These are phyloP conservation scores for Neuroscelio doddi DNA, from an alignment of 2,888 invertebrate genomes.

Conservation along the genomic window DNA sequence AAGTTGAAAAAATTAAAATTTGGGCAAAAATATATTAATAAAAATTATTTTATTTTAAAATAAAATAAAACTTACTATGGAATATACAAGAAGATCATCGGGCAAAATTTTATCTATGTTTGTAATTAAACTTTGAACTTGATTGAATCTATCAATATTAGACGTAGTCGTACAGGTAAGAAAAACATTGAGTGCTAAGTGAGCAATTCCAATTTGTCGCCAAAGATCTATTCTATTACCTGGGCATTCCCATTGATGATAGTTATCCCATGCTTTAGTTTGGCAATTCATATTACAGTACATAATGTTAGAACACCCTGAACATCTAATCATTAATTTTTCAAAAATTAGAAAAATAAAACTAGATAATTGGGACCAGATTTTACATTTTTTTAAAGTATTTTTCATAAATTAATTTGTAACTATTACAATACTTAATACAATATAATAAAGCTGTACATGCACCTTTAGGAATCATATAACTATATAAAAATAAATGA, in stretches of 20 bases:
- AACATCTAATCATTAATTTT: slow-evolving; percentile 76
- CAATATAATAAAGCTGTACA: too few relatives aligned
- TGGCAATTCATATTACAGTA: slow-evolving; percentile 82
- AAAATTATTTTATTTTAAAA: not conserved
- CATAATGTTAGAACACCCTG: slow-evolving; percentile 77
- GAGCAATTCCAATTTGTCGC: slow-evolving; percentile 83
- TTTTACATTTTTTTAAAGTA: too few relatives aligned
- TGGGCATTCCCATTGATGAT: slow-evolving; percentile 83
- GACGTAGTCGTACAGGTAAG: slow-evolving; percentile 73
- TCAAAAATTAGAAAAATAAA: slow-evolving; percentile 37
- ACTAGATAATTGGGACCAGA: too few relatives aligned
- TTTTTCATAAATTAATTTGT: too few relatives aligned
- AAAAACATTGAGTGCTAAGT: slow-evolving; percentile 82
- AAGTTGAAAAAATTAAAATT: slow-evolving; percentile 45
- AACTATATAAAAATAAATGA: too few relatives aligned
- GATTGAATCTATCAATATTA: slow-evolving; percentile 73
- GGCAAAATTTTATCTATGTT: slow-evolving; percentile 81
- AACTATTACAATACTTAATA: too few relatives aligned
- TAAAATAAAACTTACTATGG: slow-evolving; percentile 75
- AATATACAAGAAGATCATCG: slow-evolving; percentile 81
- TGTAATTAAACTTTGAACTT: slow-evolving; percentile 81
- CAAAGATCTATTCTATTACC: slow-evolving; percentile 78
- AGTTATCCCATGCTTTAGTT: slow-evolving; percentile 73
- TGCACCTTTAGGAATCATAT: too few relatives aligned
- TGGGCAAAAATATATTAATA: not conserved